A percentile compares a stretch with the other conserved stretches of the same genome.
These are phyloP conservation scores for Mirounga angustirostris DNA, from an alignment of 2,113 vertebrate species.

Conservation along the genomic window DNA sequence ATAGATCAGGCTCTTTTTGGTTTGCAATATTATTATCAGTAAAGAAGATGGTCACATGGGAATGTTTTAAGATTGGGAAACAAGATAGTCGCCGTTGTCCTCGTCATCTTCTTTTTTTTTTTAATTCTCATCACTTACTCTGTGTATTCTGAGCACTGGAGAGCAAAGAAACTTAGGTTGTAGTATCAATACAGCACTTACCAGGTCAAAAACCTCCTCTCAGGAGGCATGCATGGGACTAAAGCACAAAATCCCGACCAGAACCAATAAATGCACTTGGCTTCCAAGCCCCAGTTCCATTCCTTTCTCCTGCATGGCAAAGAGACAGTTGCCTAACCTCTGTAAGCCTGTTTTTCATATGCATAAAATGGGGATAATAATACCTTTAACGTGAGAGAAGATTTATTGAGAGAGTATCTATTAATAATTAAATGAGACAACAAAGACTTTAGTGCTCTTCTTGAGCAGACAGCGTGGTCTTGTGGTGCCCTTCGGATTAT, in stretches of 20 bases:
- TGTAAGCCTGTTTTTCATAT: not conserved
- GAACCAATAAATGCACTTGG: accelerated
- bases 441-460: not conserved
- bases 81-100: not conserved
- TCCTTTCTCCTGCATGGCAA: accelerated
- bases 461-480: not conserved
- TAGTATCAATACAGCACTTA: not conserved
- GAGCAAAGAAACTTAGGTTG: not conserved
- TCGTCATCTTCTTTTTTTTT: not conserved
- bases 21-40: not conserved
- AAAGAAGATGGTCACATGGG: not conserved
- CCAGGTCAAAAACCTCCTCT: not conserved
- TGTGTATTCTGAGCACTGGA: not conserved
- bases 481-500: not conserved
- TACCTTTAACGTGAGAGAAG: not conserved
- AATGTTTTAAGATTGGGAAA: conserved; percentile 24
- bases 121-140: not conserved
- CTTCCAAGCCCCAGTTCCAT: not conserved
- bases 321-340: not conserved
- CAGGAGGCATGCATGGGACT: not conserved
- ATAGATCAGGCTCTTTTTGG: not conserved
- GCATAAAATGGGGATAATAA: not conserved
- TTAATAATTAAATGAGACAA: not conserved
- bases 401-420: not conserved
- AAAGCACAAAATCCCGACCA: not conserved